Percentiles rank a stretch among this genome's conserved stretches.
Evolutionary conservation across 2,888 invertebrate genomes (phyloP).

Genomic region (Polydrusus tereticollis): DNA sequence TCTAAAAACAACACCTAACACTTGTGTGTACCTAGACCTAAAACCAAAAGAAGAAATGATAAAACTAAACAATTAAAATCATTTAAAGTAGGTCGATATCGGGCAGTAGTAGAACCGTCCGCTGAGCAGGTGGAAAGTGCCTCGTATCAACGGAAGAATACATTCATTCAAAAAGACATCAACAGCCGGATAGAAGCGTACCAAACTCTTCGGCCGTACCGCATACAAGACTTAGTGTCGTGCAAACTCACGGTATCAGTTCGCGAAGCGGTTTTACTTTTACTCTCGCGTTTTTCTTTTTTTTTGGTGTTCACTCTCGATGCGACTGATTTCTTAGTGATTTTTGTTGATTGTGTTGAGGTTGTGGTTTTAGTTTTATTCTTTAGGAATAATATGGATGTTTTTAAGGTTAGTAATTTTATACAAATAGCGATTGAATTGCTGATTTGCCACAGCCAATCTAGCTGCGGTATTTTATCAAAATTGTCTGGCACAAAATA

Average conservation of each 20-base stretch:
- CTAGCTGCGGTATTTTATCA: no score
- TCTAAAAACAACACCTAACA: not conserved
- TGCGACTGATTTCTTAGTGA: not conserved
- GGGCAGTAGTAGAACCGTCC: conserved; percentile 11
- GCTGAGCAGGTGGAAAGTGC: conserved; percentile 35
- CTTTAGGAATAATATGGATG: conserved; percentile 16
- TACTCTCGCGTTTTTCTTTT: conserved; percentile 22
- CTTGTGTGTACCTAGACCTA: not conserved
- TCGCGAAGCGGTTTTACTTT: conserved; percentile 22
- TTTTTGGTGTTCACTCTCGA: not conserved
- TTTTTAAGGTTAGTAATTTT: conserved; percentile 21
- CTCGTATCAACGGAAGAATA: conserved; percentile 32
- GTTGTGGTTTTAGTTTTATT: not conserved
- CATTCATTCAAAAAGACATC: conserved; percentile 31
- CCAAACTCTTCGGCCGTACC: not conserved
- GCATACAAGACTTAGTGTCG: conserved; percentile 12
- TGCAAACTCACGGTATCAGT: not conserved
- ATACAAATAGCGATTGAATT: no score
- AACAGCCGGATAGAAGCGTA: conserved; percentile 20
- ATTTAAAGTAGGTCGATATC: conserved; percentile 27
- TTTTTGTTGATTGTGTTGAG: conserved; percentile 14
- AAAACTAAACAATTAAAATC: conserved; percentile 26
- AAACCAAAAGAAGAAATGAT: conserved; percentile 11
- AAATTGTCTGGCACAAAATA: no score
- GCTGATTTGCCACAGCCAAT: no score